These are phyloP conservation scores for Tauraco hartlaubi DNA, from an alignment of 2,797 vertebrate genomes.

Conservation along the genomic window DNA sequence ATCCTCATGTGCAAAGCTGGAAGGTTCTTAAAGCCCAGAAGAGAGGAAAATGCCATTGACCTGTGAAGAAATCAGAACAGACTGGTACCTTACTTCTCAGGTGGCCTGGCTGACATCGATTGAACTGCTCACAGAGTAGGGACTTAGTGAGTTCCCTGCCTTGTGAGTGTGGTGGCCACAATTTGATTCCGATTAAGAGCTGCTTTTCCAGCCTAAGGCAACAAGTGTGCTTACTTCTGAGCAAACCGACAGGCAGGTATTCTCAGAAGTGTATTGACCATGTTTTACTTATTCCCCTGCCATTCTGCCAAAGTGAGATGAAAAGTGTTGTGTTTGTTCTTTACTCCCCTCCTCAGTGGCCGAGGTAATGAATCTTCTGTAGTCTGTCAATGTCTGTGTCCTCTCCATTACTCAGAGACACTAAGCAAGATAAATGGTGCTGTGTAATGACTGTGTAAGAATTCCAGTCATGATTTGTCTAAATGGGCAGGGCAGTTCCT, in stretches of 20 bases:
- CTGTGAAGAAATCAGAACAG: not conserved
- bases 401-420: not conserved
- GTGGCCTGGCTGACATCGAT: not conserved
- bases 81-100: not conserved
- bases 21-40: not conserved
- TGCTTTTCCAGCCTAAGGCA: not conserved
- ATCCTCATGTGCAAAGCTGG: not conserved
- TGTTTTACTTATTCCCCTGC: not conserved
- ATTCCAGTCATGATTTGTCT: not conserved
- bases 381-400: not conserved
- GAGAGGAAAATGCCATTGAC: not conserved
- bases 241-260: not conserved
- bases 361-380: not conserved
- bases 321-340: conserved; percentile 23
- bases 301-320: not conserved
- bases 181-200: not conserved
- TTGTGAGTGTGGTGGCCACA: not conserved
- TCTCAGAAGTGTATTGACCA: not conserved
- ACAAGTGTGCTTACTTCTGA: not conserved
- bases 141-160: not conserved
- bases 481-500: not conserved
- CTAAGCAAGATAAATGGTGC: not conserved
- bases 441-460: not conserved
- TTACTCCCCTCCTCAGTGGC: not conserved
- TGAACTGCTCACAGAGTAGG: not conserved